phyloP scores from a whole-genome alignment of 2,888 invertebrate species.

The Alloscopus bannaensis region DNA sequence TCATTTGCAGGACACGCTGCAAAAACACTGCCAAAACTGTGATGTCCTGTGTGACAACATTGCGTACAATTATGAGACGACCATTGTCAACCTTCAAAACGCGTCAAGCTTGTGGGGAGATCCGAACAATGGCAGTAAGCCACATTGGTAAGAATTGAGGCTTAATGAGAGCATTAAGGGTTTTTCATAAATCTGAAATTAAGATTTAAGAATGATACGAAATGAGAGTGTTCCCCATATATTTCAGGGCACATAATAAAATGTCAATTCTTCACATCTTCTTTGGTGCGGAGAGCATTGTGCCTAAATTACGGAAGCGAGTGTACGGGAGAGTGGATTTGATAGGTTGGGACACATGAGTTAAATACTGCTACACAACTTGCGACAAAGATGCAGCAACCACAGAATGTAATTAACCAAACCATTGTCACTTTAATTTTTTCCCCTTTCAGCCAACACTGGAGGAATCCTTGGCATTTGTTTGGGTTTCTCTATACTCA shows the following conservation, averaged over 20 bases:
- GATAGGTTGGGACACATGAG: slow-evolving; percentile 22
- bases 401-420: not conserved
- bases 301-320: slow-evolving; percentile 38
- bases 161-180: not conserved
- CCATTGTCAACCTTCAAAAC: slow-evolving; percentile 36
- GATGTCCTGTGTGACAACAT: slow-evolving; percentile 51
- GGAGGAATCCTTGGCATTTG: slow-evolving; percentile 66
- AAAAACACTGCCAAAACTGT: slow-evolving; percentile 47
- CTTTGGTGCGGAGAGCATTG: slow-evolving; percentile 39
- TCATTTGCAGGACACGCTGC: slow-evolving; percentile 3
- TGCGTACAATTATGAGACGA: slow-evolving; percentile 53
- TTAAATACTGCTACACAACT: not conserved
- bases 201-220: not conserved
- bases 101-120: slow-evolving; percentile 35
- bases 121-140: not conserved
- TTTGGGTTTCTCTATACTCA: slow-evolving; percentile 68
- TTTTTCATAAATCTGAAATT: not conserved
- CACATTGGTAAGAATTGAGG: not conserved
- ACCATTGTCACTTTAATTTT: not conserved
- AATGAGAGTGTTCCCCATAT: not conserved
- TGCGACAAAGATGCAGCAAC: not conserved
- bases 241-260: slow-evolving; percentile 21
- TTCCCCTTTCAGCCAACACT: slow-evolving; percentile 47
- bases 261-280: slow-evolving; percentile 48
- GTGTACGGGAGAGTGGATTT: slow-evolving; percentile 44